Percentiles rank a stretch among this genome's conserved stretches.
These are phyloP conservation scores for Dreissena polymorpha DNA, from an alignment of 1,140 invertebrate species.

Conservation along the genomic window DNA sequence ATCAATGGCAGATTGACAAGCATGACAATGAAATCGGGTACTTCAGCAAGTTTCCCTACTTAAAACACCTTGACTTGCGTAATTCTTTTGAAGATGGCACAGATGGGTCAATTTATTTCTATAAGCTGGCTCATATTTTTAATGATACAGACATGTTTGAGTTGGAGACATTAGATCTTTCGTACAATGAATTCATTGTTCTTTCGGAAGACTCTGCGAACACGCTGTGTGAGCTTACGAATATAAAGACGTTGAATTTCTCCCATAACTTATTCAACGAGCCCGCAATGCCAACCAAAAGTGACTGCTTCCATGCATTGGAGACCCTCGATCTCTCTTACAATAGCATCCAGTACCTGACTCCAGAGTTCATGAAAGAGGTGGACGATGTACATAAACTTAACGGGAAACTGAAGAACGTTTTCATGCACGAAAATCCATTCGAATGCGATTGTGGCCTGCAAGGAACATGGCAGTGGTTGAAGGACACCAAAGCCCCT, in stretches of 20 bases:
- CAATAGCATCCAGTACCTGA: constrained; percentile 31
- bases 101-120: too few species aligned
- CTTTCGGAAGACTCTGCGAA: constrained; percentile 34
- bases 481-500: constrained; percentile 27
- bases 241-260: constrained; percentile 43
- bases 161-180: too few species aligned
- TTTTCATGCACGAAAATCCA: constrained; percentile 42
- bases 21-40: constrained; percentile 29
- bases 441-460: constrained; percentile 50
- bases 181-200: constrained; percentile 46
- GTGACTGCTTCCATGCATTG: constrained; percentile 27
- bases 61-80: constrained; percentile 37
- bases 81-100: constrained; percentile 44
- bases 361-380: constrained; percentile 23
- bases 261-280: constrained; percentile 44
- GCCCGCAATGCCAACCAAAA: constrained; percentile 19
- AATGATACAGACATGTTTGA: too few species aligned
- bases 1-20: constrained; percentile 42
- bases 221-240: constrained; percentile 37
- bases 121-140: too few species aligned
- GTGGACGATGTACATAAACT: background rate
- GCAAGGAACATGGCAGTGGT: constrained; percentile 43
- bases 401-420: constrained; percentile 1
- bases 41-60: constrained; percentile 14
- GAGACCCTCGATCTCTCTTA: constrained; percentile 35